phyloP scores from a whole-genome alignment of 2,797 vertebrate genomes.

The Rhynchonycteris naso region DNA sequence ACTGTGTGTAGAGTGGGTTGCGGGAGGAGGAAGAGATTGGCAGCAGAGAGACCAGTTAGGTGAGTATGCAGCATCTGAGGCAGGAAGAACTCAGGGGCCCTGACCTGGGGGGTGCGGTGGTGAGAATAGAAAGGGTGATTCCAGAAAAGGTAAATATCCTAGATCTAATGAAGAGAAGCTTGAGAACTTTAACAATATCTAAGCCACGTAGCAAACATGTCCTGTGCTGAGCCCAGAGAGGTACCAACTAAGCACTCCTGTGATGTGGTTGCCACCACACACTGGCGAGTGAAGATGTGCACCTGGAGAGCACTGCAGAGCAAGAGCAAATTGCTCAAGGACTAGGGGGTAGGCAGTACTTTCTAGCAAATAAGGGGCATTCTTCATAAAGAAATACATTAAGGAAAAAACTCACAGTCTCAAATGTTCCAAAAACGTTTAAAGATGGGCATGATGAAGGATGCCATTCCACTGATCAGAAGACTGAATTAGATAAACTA shows the following conservation, averaged over 20 bases:
- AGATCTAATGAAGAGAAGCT: background rate
- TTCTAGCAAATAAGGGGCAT: background rate
- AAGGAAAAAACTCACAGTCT: background rate
- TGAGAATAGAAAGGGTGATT: background rate
- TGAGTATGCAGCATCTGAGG: background rate
- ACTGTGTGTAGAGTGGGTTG: background rate
- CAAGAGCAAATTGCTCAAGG: background rate
- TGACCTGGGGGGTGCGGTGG: background rate
- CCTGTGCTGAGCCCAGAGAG: background rate
- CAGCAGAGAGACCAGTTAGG: background rate
- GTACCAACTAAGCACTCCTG: background rate
- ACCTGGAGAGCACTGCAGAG: background rate
- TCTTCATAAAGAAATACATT: background rate
- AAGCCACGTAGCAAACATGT: background rate
- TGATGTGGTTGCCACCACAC: background rate
- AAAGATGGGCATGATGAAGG: background rate
- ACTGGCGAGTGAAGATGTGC: fast-evolving
- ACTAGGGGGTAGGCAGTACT: background rate
- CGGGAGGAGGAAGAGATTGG: background rate
- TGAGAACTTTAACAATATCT: background rate
- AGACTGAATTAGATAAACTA: background rate
- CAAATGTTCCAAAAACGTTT: background rate
- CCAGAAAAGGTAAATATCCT: background rate
- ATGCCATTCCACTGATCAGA: background rate
- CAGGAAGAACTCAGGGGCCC: background rate